Conservation (phyloP, 2,113 vertebrate species). For the Psammodynastes pulverulentus region DNA sequence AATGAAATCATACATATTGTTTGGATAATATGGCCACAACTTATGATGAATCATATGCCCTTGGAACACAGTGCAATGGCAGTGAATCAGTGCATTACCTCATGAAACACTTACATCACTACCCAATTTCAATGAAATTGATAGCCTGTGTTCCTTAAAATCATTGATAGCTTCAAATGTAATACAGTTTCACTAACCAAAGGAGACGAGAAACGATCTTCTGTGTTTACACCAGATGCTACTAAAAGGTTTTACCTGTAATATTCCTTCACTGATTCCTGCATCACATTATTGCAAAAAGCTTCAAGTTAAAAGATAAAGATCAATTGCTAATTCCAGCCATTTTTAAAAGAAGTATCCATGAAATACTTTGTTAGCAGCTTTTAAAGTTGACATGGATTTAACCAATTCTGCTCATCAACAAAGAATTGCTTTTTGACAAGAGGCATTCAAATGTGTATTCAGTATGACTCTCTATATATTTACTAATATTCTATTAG, state of each 20-base stretch:
- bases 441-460: neutral
- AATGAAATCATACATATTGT: neutral
- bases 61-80: neutral
- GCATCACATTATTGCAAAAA: neutral
- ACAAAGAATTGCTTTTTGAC: neutral
- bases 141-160: neutral
- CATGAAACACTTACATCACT: slow-evolving; percentile 24
- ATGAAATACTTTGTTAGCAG: neutral
- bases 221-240: neutral
- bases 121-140: slow-evolving; percentile 7
- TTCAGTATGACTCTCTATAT: neutral
- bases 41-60: slow-evolving; percentile 11
- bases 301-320: neutral
- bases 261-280: neutral
- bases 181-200: slow-evolving; percentile 2
- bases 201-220: neutral
- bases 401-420: neutral
- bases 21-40: neutral
- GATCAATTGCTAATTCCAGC: neutral
- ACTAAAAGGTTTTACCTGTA: neutral
- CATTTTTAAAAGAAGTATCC: neutral
- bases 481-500: neutral
- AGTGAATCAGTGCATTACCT: slow-evolving; percentile 22
- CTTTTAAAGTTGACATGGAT: neutral
- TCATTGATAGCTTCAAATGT: slow-evolving; percentile 13